These are phyloP conservation scores for Mactromeris polynyma DNA, from an alignment of 2,888 invertebrate genomes.

Conservation along the genomic window DNA sequence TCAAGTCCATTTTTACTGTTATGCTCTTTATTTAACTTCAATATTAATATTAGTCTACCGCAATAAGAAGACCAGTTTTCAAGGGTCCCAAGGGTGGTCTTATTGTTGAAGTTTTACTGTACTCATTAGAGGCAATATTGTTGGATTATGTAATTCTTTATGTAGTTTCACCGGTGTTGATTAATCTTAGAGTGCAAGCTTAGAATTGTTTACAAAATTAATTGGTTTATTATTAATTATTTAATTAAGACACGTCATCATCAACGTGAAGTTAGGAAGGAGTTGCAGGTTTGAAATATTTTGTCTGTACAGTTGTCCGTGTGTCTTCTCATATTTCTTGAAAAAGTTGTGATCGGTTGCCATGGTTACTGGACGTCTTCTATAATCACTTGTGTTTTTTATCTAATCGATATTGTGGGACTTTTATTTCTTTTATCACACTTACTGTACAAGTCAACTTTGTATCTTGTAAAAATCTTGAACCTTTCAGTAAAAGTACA, in stretches of 20 bases:
- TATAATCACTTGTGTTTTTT: background rate
- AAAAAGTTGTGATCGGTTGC: background rate
- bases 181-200: background rate
- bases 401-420: background rate
- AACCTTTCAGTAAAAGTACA: no score
- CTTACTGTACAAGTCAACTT: background rate
- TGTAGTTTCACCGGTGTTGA: background rate
- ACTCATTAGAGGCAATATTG: background rate
- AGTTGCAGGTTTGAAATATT: background rate
- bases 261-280: background rate
- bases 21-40: no score
- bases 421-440: background rate
- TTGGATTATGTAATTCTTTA: background rate
- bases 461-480: background rate
- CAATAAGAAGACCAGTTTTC: no score
- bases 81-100: no score
- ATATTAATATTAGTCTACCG: no score
- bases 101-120: no score
- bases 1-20: no score
- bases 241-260: slow-evolving; percentile 4
- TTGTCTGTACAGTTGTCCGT: slow-evolving; percentile 11
- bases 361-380: background rate
- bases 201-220: background rate
- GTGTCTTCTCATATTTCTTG: no score
- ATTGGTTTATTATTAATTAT: slow-evolving; percentile 1